phyloP scores from a whole-genome alignment of 2,797 vertebrate genomes.

The Gadopsis marmoratus region DNA sequence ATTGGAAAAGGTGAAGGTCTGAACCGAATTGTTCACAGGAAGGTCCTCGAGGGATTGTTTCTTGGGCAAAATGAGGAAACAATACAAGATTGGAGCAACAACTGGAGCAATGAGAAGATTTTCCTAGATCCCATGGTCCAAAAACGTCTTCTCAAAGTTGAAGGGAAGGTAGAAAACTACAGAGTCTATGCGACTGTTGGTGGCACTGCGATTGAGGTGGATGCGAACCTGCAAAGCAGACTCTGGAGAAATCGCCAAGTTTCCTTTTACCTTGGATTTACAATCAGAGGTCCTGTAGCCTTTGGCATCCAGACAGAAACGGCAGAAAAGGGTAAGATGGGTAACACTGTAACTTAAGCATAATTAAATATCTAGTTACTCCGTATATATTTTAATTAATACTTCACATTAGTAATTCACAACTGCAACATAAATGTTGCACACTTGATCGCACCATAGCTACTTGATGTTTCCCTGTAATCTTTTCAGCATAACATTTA shows the following conservation, averaged over 20 bases:
- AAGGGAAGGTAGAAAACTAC: constrained; percentile 31
- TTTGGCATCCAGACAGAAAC: constrained; percentile 31
- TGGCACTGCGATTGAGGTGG: background rate
- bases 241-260: background rate
- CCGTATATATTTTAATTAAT: too few species aligned
- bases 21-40: constrained; percentile 40
- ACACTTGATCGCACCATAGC: too few species aligned
- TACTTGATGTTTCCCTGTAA: too few species aligned
- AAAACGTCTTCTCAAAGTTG: background rate
- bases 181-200: background rate
- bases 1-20: constrained; percentile 22
- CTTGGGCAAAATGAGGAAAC: too few species aligned
- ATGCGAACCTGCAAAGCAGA: background rate
- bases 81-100: too few species aligned
- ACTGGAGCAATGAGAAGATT: constrained; percentile 1
- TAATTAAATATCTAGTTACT: too few species aligned
- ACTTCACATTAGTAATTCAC: too few species aligned
- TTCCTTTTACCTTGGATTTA: constrained; percentile 59
- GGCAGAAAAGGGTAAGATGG: background rate
- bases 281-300: constrained; percentile 57
- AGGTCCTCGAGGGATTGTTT: background rate
- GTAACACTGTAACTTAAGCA: too few species aligned
- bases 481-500: too few species aligned
- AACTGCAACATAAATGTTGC: too few species aligned
- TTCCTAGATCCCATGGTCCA: background rate